Conservation (phyloP, 2,888 invertebrate genomes). For the Augiades crinisus region DNA sequence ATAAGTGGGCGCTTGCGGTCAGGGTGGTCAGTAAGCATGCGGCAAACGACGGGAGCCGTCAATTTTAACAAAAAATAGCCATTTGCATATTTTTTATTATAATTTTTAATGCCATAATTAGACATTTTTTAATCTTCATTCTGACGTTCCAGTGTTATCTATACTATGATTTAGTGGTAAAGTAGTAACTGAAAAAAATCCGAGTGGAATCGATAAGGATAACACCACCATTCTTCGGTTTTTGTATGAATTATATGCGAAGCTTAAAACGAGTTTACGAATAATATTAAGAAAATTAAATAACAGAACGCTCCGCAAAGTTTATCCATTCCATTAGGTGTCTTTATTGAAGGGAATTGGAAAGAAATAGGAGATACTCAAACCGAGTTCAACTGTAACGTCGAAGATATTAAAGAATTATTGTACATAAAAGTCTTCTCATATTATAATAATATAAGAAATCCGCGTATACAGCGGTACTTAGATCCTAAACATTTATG, state of each 20-base stretch:
- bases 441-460: slow-evolving; percentile 9
- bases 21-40: too few species aligned
- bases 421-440: not conserved
- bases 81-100: too few species aligned
- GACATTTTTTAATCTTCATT: too few species aligned
- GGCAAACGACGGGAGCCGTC: too few species aligned
- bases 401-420: not conserved
- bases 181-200: too few species aligned
- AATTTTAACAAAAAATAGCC: too few species aligned
- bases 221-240: not conserved
- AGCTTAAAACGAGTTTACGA: slow-evolving; percentile 8
- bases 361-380: slow-evolving; percentile 17
- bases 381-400: slow-evolving; percentile 4
- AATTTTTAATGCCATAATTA: too few species aligned
- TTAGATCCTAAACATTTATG: slow-evolving; percentile 62
- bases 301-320: slow-evolving; percentile 18
- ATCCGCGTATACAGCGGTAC: slow-evolving; percentile 39
- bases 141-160: too few species aligned
- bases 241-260: slow-evolving; percentile 14
- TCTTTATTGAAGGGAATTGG: slow-evolving; percentile 17
- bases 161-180: too few species aligned
- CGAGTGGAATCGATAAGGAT: too few species aligned
- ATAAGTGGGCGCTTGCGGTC: too few species aligned
- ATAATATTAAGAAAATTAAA: slow-evolving; percentile 21
- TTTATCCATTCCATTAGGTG: slow-evolving; percentile 22